Conservation (phyloP, 2,113 vertebrate genomes). For the Phyllostomus discolor region DNA sequence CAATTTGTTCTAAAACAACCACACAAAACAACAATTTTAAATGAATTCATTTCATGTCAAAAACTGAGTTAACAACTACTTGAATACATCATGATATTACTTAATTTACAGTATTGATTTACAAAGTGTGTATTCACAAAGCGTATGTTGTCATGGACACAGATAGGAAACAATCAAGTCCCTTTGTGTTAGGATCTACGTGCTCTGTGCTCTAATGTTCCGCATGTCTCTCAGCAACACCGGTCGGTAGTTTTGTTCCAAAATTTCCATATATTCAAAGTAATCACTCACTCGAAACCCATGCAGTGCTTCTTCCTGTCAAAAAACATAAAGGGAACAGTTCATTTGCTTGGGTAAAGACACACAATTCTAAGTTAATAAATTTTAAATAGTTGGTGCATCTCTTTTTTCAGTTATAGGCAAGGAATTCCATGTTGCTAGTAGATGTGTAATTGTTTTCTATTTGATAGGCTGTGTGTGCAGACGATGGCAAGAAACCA, state of each 20-base stretch:
- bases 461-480: not conserved
- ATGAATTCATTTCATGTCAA: conserved; percentile 28
- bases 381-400: not conserved
- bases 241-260: conserved; percentile 88
- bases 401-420: conserved; percentile 34
- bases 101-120: conserved; percentile 49
- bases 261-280: conserved; percentile 89
- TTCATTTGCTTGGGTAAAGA: conserved; percentile 30
- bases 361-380: not conserved
- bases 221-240: conserved; percentile 89
- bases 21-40: conserved; percentile 48
- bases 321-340: conserved; percentile 53
- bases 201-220: conserved; percentile 73
- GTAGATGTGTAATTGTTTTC: not conserved
- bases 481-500: not conserved
- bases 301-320: conserved; percentile 92
- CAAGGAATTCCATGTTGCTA: not conserved
- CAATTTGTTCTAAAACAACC: conserved; percentile 23
- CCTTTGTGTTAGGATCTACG: conserved; percentile 57
- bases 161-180: not conserved
- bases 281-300: conserved; percentile 90
- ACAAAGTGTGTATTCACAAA: conserved; percentile 49
- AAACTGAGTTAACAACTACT: conserved; percentile 17
- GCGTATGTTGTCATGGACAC: not conserved
- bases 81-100: conserved; percentile 42